phyloP scores from a whole-genome alignment of 2,888 invertebrate genomes.

The Sesia bembeciformis region DNA sequence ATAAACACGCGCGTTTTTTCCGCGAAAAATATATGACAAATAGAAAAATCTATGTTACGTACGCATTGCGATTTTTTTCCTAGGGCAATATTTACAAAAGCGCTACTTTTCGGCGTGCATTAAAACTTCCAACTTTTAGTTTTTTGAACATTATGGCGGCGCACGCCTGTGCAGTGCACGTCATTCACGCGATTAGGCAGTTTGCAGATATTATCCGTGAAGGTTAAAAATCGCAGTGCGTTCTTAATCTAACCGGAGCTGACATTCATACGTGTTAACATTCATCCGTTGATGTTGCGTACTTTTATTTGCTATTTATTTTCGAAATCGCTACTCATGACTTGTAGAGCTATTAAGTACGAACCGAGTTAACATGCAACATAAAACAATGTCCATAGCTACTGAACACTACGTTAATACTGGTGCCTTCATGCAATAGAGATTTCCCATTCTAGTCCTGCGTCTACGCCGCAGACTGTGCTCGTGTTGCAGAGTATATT shows the following conservation, averaged over 20 bases:
- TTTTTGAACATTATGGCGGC: too few relatives aligned
- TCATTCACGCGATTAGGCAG: too few relatives aligned
- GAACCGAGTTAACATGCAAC: neutral
- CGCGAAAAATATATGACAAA: too few relatives aligned
- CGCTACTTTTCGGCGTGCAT: too few relatives aligned
- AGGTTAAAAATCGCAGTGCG: too few relatives aligned
- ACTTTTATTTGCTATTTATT: slow-evolving; percentile 45
- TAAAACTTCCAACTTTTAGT: too few relatives aligned
- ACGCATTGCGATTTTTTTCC: too few relatives aligned
- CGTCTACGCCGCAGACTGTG: neutral
- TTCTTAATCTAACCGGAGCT: slow-evolving; percentile 26
- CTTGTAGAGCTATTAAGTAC: slow-evolving; percentile 24
- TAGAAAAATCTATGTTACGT: too few relatives aligned
- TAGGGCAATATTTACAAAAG: too few relatives aligned
- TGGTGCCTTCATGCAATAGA: neutral
- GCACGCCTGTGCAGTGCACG: too few relatives aligned
- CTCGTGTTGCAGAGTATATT: slow-evolving; percentile 20
- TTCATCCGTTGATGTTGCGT: slow-evolving; percentile 8
- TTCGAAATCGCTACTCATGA: slow-evolving; percentile 50
- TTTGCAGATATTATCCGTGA: too few relatives aligned
- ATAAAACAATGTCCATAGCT: neutral
- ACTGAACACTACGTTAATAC: neutral
- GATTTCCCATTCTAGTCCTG: neutral
- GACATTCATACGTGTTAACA: slow-evolving; percentile 24
- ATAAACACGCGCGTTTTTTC: neutral